A percentile compares a stretch with the other conserved stretches of the same genome.
Evolutionary conservation across 2,888 invertebrate genomes (phyloP).

Genomic region (Melinaea marsaeus): DNA sequence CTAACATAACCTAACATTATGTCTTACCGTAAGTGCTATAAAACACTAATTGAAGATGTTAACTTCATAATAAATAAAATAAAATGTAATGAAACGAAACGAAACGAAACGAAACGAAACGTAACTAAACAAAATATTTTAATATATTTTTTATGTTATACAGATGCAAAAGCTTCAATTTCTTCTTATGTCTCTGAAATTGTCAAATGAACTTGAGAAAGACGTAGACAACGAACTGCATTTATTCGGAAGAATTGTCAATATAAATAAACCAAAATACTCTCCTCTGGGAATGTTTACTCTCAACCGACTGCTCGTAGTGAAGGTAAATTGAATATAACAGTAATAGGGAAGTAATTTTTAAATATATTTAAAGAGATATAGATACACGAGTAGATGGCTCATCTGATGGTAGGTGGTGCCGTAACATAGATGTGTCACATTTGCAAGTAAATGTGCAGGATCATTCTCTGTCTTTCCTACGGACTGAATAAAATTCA

Average conservation of each 20-base stretch:
- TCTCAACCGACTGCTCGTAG: conserved; percentile 9
- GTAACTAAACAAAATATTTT: too few species aligned
- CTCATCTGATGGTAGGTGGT: too few species aligned
- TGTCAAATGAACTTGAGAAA: neutral
- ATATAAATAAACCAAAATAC: conserved; percentile 5
- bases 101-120: too few species aligned
- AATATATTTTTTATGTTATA: neutral
- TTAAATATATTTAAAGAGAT: neutral
- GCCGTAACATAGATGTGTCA: too few species aligned
- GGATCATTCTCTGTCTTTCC: too few species aligned
- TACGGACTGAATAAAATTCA: neutral
- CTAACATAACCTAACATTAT: too few species aligned
- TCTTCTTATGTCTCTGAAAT: neutral
- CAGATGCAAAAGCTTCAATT: conserved; percentile 1
- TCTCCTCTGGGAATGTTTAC: conserved; percentile 18
- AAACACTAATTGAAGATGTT: too few species aligned
- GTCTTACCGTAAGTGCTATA: too few species aligned
- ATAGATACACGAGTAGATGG: neutral
- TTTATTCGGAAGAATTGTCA: conserved; percentile 11
- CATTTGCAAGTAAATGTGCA: too few species aligned
- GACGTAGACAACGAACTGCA: conserved; percentile 15
- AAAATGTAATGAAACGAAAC: too few species aligned
- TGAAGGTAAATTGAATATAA: conserved; percentile 13
- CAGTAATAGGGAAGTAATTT: neutral
- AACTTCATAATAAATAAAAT: too few species aligned